phyloP scores from a whole-genome alignment of 2,888 invertebrate species.

The Melipona beecheii region DNA sequence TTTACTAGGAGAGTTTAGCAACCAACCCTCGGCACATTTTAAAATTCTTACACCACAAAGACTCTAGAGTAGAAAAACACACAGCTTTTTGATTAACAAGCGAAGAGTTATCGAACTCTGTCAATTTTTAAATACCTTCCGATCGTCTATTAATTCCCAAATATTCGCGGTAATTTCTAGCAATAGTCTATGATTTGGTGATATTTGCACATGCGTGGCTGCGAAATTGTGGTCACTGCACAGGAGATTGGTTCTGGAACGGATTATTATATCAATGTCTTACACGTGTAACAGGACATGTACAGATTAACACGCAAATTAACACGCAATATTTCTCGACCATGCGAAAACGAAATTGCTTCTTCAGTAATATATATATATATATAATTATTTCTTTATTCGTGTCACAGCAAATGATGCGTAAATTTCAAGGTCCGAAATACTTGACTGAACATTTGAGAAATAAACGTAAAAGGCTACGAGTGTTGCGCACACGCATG shows the following conservation, averaged over 20 bases:
- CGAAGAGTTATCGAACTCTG: background rate
- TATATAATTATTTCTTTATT: background rate
- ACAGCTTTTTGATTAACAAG: background rate
- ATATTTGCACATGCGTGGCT: constrained; percentile 7
- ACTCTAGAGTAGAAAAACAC: background rate
- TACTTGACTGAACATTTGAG: background rate
- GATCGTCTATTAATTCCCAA: background rate
- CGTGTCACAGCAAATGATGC: background rate
- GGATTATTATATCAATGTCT: constrained; percentile 36
- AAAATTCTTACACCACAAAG: too few species aligned
- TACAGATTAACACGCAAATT: background rate
- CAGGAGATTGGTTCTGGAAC: constrained; percentile 44
- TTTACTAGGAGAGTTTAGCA: background rate
- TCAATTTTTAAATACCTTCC: too few species aligned
- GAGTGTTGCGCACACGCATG: background rate
- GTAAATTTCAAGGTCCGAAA: background rate
- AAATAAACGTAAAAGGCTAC: background rate
- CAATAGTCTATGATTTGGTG: constrained; percentile 1
- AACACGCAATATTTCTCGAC: background rate
- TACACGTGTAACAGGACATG: background rate
- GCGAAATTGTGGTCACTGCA: constrained; percentile 34
- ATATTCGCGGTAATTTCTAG: constrained; percentile 6
- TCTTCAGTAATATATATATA: background rate
- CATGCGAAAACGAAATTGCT: background rate
- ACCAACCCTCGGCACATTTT: background rate